Base-by-base conservation (phyloP, 2,113 vertebrate genomes). In the Pleuronectes platessa region DNA sequence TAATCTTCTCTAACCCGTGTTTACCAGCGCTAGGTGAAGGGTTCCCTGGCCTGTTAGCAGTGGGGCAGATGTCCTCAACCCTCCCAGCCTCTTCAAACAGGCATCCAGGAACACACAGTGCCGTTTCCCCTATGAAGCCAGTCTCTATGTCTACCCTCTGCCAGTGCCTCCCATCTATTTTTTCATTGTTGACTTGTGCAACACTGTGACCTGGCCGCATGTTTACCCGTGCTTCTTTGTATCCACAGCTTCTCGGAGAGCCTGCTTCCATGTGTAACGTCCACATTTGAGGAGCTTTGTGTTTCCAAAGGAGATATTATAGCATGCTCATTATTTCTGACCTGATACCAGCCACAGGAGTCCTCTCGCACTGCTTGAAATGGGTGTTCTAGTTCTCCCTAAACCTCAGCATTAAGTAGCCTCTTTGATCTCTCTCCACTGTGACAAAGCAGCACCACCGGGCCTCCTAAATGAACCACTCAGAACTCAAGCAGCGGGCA, bases 351-450 rank as follows among this genome's bases (percentile, higher is more conserved):
- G 59, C 76, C 47, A 15, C 79, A 85, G 71, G 64, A 70, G 66
- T 63, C 77, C 83, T 75, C 51, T 68, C 69, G 71, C 68, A 70
- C 82, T 53, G 76, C 78, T 78, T 89, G 74, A 88, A 84, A 68
- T 72, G 56, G 76, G 64, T 82, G 60, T 82, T 81, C 73, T 65
- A 84, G 74, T 83, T 87, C 75, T 77, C 82, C 83, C 68, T 85
- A 81, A 89, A 92, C 71, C 89, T 87, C 68, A 59, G 73, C 75
- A 83, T 86, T 87, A 88, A 84, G 79, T 71, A 86, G 70, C 76
- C 69, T 79, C 81, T 94, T 93, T 93, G 91, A 94, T 94, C 91
- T 87, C 71, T 81, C 75, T 83, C 77, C 73, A 84, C 81, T 87
- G 78, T 85, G 85, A 89, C 83, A 93, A 93, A 91, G 80, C 87